Evolutionary conservation across 2,888 invertebrate genomes (phyloP).

Genomic region (Drosophila mimetica): DNA sequence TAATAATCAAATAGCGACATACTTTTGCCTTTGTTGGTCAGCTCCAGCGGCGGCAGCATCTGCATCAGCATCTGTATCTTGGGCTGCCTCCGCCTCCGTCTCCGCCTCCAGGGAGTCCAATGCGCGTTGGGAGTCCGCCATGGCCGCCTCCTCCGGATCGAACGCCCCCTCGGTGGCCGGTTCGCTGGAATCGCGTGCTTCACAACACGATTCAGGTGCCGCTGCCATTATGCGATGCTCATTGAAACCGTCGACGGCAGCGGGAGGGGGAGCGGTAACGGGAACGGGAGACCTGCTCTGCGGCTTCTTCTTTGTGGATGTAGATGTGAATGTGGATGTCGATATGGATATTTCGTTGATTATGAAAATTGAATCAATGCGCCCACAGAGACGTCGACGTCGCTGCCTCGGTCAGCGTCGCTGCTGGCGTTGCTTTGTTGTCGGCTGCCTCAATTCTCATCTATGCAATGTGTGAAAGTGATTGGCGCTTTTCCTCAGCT

Average conservation of each 20-base stretch:
- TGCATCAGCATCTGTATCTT: slow-evolving; percentile 29
- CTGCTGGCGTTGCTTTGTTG: slow-evolving; percentile 54
- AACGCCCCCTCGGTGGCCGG: slow-evolving; percentile 54
- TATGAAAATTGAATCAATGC: slow-evolving; percentile 75
- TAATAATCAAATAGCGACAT: slow-evolving; percentile 56
- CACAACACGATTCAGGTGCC: slow-evolving; percentile 74
- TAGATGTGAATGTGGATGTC: slow-evolving; percentile 8
- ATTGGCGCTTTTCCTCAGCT: slow-evolving; percentile 47
- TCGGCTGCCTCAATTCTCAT: slow-evolving; percentile 70
- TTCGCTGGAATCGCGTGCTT: slow-evolving; percentile 65
- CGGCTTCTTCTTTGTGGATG: slow-evolving; percentile 9
- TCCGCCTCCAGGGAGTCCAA: slow-evolving; percentile 10
- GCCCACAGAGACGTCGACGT: slow-evolving; percentile 54
- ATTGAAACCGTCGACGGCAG: slow-evolving; percentile 58
- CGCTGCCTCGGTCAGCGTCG: slow-evolving; percentile 31
- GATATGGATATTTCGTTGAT: slow-evolving; percentile 52
- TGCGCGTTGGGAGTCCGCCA: slow-evolving; percentile 24
- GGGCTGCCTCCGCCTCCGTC: slow-evolving; percentile 9
- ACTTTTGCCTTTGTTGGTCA: slow-evolving; percentile 68
- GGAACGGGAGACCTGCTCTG: slow-evolving; percentile 10
- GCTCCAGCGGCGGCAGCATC: slow-evolving; percentile 40
- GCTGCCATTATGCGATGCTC: slow-evolving; percentile 75
- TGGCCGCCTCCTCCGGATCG: slow-evolving; percentile 48
- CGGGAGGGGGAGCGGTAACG: slow-evolving; percentile 13
- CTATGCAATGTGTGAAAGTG: slow-evolving; percentile 75